Evolutionary conservation across 2,113 vertebrate genomes (phyloP).

Genomic region (Heloderma charlesbogerti): DNA sequence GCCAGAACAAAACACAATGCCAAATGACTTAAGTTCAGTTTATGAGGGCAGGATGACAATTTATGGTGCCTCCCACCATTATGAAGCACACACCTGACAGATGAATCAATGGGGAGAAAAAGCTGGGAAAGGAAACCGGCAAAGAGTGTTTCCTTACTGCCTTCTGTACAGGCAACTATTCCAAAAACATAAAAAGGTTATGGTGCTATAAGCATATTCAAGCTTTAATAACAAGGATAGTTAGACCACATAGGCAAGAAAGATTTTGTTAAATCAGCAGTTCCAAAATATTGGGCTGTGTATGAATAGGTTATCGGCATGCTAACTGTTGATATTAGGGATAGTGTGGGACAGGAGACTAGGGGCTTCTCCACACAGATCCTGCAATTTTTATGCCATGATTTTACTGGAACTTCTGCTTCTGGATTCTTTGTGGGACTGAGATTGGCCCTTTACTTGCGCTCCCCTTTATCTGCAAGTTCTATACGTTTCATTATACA

Average conservation of each 20-base stretch:
- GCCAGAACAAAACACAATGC: slow-evolving; percentile 34
- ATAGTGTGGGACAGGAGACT: not conserved
- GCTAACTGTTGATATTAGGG: not conserved
- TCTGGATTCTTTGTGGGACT: too few relatives aligned
- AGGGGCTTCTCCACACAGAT: too few relatives aligned
- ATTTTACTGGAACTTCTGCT: too few relatives aligned
- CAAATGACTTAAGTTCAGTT: slow-evolving; percentile 24
- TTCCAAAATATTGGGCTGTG: not conserved
- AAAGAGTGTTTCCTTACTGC: slow-evolving; percentile 29
- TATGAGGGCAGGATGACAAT: slow-evolving; percentile 22
- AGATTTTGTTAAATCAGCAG: slow-evolving; percentile 13
- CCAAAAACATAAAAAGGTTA: slow-evolving; percentile 30
- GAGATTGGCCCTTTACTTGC: too few relatives aligned
- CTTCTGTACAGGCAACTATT: slow-evolving; percentile 14
- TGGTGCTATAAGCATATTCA: not conserved
- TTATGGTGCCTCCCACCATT: slow-evolving; percentile 38
- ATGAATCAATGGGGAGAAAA: slow-evolving; percentile 37
- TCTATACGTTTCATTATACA: too few relatives aligned
- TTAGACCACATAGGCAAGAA: not conserved
- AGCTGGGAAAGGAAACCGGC: not conserved
- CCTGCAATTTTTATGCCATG: too few relatives aligned
- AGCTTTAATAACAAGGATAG: slow-evolving; percentile 6
- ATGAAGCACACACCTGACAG: slow-evolving; percentile 39
- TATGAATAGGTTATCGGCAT: not conserved
- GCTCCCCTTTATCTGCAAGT: too few relatives aligned